These are phyloP conservation scores for Leistus spinibarbis DNA, from an alignment of 2,888 invertebrate species.

Conservation along the genomic window DNA sequence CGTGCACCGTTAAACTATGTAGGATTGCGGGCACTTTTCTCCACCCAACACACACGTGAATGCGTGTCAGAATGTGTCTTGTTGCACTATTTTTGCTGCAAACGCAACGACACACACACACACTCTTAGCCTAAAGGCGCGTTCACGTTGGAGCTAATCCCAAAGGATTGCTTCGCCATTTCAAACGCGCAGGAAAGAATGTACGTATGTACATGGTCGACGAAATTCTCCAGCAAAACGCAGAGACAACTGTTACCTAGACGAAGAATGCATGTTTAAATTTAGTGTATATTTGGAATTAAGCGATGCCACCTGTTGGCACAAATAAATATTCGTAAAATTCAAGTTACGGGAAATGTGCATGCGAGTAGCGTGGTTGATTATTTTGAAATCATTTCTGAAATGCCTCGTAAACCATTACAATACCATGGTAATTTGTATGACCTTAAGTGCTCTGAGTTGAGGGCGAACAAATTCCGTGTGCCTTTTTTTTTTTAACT, in stretches of 20 bases:
- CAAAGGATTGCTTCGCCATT: neutral
- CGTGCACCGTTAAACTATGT: neutral
- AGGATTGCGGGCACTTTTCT: neutral
- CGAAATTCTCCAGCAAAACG: neutral
- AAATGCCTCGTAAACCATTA: neutral
- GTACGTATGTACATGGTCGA: neutral
- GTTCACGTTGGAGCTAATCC: neutral
- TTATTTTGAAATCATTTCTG: neutral
- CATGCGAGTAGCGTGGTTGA: slow-evolving; percentile 4
- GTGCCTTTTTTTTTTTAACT: slow-evolving; percentile 7
- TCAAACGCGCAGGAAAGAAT: neutral
- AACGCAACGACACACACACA: neutral
- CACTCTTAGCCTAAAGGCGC: neutral
- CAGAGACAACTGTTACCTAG: neutral
- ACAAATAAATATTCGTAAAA: slow-evolving; percentile 22
- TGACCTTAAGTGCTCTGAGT: neutral
- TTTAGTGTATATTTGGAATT: slow-evolving; percentile 5
- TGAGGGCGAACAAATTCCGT: neutral
- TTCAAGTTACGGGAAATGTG: slow-evolving; percentile 21
- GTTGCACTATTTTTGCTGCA: neutral
- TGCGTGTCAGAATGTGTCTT: no score
- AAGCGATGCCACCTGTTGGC: slow-evolving; percentile 20
- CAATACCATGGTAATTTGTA: neutral
- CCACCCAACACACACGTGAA: neutral
- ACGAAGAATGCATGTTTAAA: neutral